A percentile compares a stretch with the other conserved stretches of the same genome.
Conservation (phyloP, 1,140 invertebrate genomes). For the Drosophila burlai region DNA sequence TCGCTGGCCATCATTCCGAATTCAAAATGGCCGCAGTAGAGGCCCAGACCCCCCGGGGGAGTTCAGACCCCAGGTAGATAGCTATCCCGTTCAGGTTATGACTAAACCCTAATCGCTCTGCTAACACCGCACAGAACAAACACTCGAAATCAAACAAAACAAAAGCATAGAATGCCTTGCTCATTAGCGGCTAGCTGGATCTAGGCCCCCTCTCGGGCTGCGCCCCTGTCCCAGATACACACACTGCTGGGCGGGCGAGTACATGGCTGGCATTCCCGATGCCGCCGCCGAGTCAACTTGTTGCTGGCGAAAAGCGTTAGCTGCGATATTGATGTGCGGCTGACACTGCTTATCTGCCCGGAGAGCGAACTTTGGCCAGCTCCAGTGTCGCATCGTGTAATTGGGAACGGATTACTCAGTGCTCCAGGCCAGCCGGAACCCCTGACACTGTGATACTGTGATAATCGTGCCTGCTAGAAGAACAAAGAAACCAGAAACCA, state of each 20-base stretch:
- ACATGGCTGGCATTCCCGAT: conserved; percentile 41
- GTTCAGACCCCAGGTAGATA: not conserved
- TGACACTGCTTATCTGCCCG: conserved; percentile 25
- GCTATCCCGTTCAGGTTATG: not conserved
- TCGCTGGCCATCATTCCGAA: conserved; percentile 16
- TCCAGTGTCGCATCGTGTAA: conserved; percentile 7
- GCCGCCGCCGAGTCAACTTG: conserved; percentile 37
- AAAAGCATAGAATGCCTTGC: conserved; percentile 36
- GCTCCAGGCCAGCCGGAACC: not conserved
- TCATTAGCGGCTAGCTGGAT: conserved; percentile 38
- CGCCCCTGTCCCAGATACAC: conserved; percentile 25
- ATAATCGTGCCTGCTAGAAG: conserved; percentile 35
- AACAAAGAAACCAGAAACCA: conserved; percentile 77
- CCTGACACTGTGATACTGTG: conserved; percentile 23
- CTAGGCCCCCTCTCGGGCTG: not conserved
- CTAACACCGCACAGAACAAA: conserved; percentile 13
- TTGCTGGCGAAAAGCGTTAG: conserved; percentile 39
- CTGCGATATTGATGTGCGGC: conserved; percentile 1
- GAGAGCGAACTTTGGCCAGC: conserved; percentile 34
- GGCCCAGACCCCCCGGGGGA: not conserved
- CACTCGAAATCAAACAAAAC: conserved; percentile 14
- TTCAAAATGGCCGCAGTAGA: conserved; percentile 20
- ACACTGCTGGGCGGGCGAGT: conserved; percentile 6
- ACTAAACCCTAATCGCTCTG: conserved; percentile 30
- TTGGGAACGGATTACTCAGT: conserved; percentile 24